phyloP scores from a whole-genome alignment of 2,888 invertebrate species.

The Calliphora vomitoria region DNA sequence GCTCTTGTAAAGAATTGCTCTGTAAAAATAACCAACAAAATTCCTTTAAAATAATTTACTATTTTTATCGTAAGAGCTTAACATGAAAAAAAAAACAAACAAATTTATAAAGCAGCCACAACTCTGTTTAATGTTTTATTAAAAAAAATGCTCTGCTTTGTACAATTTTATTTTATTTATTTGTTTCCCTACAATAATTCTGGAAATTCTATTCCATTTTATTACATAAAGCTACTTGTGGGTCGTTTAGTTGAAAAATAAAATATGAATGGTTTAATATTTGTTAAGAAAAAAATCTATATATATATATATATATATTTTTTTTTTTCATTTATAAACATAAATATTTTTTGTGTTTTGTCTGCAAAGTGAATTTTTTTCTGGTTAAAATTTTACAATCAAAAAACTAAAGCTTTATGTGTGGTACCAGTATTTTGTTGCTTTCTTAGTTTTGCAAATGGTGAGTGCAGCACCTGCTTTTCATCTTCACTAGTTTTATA shows the following conservation, averaged over 20 bases:
- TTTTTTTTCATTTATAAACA: conserved; percentile 30
- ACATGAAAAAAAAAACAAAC: neutral
- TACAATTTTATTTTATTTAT: conserved; percentile 6
- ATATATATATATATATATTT: neutral
- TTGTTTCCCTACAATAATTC: conserved; percentile 41
- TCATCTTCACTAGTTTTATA: conserved; percentile 47
- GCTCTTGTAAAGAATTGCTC: too few relatives aligned
- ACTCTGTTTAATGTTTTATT: conserved; percentile 28
- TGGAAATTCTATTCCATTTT: conserved; percentile 50
- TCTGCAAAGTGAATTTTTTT: conserved; percentile 44
- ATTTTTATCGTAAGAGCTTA: too few relatives aligned
- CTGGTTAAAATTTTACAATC: conserved; percentile 42
- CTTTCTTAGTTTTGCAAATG: conserved; percentile 26
- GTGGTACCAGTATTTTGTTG: neutral
- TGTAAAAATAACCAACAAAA: neutral
- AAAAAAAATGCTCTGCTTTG: conserved; percentile 5
- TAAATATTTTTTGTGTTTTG: conserved; percentile 33
- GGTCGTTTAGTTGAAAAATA: conserved; percentile 60
- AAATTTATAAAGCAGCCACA: neutral
- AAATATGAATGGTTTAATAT: conserved; percentile 62
- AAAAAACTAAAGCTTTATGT: conserved; percentile 42
- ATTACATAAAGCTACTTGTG: conserved; percentile 59
- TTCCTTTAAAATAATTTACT: neutral
- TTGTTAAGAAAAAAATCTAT: conserved; percentile 4
- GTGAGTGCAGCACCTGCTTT: conserved; percentile 65